Evolutionary conservation across 1,140 invertebrate species (phyloP).

Genomic region (Gerris buenoi): DNA sequence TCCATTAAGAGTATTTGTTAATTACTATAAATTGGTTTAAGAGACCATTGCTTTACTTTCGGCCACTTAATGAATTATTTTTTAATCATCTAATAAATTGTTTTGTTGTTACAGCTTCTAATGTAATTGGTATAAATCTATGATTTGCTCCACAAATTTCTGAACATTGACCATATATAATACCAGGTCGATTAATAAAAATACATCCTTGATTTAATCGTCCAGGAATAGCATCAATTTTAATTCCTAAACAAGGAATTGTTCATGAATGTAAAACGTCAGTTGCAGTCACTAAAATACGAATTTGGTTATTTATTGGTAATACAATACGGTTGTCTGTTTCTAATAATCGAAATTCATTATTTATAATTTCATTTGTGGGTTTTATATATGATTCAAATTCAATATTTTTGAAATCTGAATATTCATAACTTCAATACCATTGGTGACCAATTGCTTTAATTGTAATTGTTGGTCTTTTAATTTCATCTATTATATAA

Average conservation of each 20-base stretch:
- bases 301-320: background rate
- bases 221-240: background rate
- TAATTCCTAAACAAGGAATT: background rate
- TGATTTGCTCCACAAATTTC: too few species aligned
- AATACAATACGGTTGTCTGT: background rate
- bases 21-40: too few species aligned
- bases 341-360: background rate
- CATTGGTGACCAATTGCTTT: background rate
- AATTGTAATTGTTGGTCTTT: background rate
- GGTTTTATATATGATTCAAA: background rate
- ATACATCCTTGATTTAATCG: background rate
- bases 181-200: background rate
- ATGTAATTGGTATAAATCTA: too few species aligned
- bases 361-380: background rate
- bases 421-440: background rate
- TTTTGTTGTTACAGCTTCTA: too few species aligned
- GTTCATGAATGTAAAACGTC: background rate
- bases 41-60: too few species aligned
- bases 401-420: background rate
- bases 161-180: background rate
- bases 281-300: background rate
- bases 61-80: too few species aligned
- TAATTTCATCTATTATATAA: conserved; percentile 8
- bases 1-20: too few species aligned
- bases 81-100: too few species aligned